A percentile compares a stretch with the other conserved stretches of the same genome.
These are phyloP conservation scores for Danio tinwini DNA, from an alignment of 2,797 vertebrate genomes.

Conservation along the genomic window DNA sequence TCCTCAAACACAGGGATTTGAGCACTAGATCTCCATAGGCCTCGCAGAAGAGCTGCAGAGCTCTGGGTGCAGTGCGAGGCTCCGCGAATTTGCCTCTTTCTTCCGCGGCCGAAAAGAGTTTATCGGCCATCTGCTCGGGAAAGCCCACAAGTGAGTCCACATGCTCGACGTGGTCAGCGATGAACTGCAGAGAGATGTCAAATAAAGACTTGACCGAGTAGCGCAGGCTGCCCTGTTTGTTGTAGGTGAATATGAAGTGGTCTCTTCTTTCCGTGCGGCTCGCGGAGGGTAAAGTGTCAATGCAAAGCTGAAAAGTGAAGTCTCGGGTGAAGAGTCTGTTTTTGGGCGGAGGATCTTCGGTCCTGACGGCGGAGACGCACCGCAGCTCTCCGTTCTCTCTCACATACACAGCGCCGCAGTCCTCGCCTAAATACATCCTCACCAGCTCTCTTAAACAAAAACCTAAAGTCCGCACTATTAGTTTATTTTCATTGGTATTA, in stretches of 20 bases:
- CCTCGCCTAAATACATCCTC: constrained; percentile 76
- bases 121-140: constrained; percentile 93
- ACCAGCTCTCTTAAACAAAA: background rate
- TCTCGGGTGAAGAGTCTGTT: constrained; percentile 78
- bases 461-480: background rate
- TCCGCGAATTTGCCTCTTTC: constrained; percentile 89
- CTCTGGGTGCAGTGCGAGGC: constrained; percentile 80
- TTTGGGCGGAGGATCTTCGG: constrained; percentile 62
- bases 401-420: constrained; percentile 80
- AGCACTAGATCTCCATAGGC: constrained; percentile 92
- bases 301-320: constrained; percentile 80
- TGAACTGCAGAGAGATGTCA: constrained; percentile 86
- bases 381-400: constrained; percentile 87
- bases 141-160: constrained; percentile 94
- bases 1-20: constrained; percentile 87
- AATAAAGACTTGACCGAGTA: constrained; percentile 92
- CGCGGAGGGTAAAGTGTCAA: constrained; percentile 76
- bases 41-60: constrained; percentile 88
- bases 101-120: constrained; percentile 89
- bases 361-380: constrained; percentile 67
- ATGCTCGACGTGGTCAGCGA: constrained; percentile 90
- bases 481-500: background rate
- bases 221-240: constrained; percentile 88
- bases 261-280: constrained; percentile 80
- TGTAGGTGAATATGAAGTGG: constrained; percentile 93